Conservation (phyloP, 2,113 vertebrate genomes). For the Plecotus auritus region DNA sequence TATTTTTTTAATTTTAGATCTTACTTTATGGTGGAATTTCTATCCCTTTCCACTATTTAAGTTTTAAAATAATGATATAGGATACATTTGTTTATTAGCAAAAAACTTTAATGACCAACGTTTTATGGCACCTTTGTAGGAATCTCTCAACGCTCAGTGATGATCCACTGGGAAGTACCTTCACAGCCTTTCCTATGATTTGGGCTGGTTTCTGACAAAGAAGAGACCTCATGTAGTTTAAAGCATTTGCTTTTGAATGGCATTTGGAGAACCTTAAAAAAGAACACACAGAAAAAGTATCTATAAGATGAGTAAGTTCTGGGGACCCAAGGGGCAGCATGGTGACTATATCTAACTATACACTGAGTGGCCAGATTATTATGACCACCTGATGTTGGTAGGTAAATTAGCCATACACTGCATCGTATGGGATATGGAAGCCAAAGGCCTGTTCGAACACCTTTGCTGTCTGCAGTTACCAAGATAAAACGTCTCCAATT, state of each 20-base stretch:
- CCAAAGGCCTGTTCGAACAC: no score
- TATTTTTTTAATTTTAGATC: background rate
- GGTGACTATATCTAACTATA: background rate
- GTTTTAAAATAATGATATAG: background rate
- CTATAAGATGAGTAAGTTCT: background rate
- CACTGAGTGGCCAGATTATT: no score
- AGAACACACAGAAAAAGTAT: background rate
- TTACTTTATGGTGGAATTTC: background rate
- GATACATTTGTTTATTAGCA: background rate
- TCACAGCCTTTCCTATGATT: background rate
- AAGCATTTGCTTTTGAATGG: slow-evolving; percentile 24
- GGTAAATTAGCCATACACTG: no score
- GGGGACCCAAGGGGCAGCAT: background rate
- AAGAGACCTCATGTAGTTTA: background rate
- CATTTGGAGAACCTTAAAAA: slow-evolving; percentile 34
- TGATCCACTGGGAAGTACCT: background rate
- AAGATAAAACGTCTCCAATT: no score
- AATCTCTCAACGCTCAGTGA: background rate
- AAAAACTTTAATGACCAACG: background rate
- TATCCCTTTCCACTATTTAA: background rate
- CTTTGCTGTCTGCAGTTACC: no score
- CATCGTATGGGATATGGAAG: no score
- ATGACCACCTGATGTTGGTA: no score
- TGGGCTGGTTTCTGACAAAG: slow-evolving; percentile 28
- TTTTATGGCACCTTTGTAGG: background rate